phyloP scores from a whole-genome alignment of 2,113 vertebrate species.

The Empidonax alnorum region DNA sequence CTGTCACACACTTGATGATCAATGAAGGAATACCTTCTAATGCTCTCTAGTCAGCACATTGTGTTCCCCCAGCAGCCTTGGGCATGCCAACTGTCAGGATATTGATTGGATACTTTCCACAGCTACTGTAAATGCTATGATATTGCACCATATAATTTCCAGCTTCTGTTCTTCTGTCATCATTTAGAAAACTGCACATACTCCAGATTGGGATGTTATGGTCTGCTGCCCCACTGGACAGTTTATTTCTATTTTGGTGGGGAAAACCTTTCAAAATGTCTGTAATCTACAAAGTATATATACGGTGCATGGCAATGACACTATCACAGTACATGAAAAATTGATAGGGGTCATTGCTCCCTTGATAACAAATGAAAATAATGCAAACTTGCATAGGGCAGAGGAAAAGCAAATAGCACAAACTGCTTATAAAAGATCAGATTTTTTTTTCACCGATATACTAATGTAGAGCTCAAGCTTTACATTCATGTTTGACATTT shows the following conservation, averaged over 20 bases:
- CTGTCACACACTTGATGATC: not conserved
- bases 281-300: conserved; percentile 42
- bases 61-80: conserved; percentile 40
- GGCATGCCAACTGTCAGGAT: conserved; percentile 52
- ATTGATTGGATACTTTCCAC: conserved; percentile 49
- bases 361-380: conserved; percentile 1
- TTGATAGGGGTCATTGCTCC: not conserved
- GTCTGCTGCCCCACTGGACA: conserved; percentile 51
- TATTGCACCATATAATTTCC: conserved; percentile 39
- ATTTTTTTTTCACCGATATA: not conserved
- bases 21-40: conserved; percentile 20
- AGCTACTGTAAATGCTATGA: conserved; percentile 41
- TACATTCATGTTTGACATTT: not conserved
- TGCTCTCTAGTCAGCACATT: conserved; percentile 2
- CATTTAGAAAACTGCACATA: conserved; percentile 50
- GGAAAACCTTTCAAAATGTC: conserved; percentile 63
- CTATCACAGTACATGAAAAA: conserved; percentile 40
- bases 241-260: conserved; percentile 26
- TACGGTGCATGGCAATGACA: not conserved
- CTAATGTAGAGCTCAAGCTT: not conserved
- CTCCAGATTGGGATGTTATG: conserved; percentile 73
- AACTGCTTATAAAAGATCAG: not conserved
- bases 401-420: not conserved
- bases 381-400: not conserved
- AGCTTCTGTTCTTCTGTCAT: conserved; percentile 56